These are phyloP conservation scores for Gobius niger DNA, from an alignment of 2,113 vertebrate genomes.

Conservation along the genomic window DNA sequence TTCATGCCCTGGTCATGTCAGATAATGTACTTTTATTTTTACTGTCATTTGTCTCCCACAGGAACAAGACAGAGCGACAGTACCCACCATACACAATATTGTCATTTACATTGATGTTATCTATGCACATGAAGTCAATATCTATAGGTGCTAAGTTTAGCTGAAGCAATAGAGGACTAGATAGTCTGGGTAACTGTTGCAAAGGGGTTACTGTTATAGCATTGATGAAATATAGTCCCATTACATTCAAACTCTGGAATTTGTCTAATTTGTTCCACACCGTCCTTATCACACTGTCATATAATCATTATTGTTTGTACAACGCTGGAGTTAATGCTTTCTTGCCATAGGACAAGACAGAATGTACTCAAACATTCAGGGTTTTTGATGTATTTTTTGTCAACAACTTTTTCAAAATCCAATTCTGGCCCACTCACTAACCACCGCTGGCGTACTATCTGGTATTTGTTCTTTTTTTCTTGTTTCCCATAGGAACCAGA, in stretches of 20 bases:
- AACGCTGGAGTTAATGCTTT: too few species aligned
- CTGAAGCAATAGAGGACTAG: not conserved
- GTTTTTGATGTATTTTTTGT: not conserved
- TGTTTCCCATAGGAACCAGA: conserved; percentile 46
- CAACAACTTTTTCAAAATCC: not conserved
- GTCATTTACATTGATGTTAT: conserved; percentile 56
- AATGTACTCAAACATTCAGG: too few species aligned
- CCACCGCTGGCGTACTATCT: not conserved
- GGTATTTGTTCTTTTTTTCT: conserved; percentile 30
- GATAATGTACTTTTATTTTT: conserved; percentile 38
- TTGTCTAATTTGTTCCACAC: not conserved
- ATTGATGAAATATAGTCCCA: not conserved
- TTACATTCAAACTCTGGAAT: not conserved
- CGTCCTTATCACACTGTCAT: too few species aligned
- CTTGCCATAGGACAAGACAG: too few species aligned
- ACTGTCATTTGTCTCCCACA: conserved; percentile 50
- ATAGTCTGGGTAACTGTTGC: not conserved
- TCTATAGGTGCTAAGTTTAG: not conserved
- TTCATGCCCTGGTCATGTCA: conserved; percentile 60
- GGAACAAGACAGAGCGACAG: conserved; percentile 29
- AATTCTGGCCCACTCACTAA: not conserved
- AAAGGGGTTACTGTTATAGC: not conserved
- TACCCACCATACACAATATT: conserved; percentile 51
- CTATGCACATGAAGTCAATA: conserved; percentile 1
- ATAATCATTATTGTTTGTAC: not conserved